A percentile compares a stretch with the other conserved stretches of the same genome.
Evolutionary conservation across 2,888 invertebrate genomes (phyloP).

Genomic region (Chloroclysta siterata): DNA sequence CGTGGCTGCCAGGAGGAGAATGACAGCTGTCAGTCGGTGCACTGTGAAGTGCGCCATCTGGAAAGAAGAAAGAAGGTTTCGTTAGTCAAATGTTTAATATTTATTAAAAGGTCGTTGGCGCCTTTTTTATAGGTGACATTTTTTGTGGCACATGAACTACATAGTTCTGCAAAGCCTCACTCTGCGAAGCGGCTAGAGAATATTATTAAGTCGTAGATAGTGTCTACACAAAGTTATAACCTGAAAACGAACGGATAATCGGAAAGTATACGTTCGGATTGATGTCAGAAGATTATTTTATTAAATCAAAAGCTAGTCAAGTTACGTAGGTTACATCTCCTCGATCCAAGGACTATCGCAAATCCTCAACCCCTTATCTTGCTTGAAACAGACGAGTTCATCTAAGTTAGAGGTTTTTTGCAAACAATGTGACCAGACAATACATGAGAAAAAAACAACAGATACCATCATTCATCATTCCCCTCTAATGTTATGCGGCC

Average conservation of each 20-base stretch:
- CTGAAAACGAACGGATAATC: too few species aligned
- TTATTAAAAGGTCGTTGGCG: background rate
- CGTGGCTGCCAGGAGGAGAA: slow-evolving; percentile 57
- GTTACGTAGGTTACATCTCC: too few species aligned
- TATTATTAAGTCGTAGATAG: too few species aligned
- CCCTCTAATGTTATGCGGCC: slow-evolving; percentile 24
- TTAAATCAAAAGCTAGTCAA: too few species aligned
- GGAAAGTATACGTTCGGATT: too few species aligned
- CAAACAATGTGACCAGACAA: slow-evolving; percentile 27
- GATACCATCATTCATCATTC: slow-evolving; percentile 9
- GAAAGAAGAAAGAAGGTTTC: slow-evolving; percentile 44
- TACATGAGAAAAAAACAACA: slow-evolving; percentile 16
- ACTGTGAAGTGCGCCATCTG: slow-evolving; percentile 72
- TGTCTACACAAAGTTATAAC: too few species aligned
- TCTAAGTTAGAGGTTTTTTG: slow-evolving; percentile 17
- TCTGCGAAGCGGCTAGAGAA: too few species aligned
- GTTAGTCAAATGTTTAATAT: slow-evolving; percentile 2
- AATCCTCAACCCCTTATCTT: background rate
- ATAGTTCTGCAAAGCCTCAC: too few species aligned
- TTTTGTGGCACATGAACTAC: too few species aligned
- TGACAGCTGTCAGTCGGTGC: slow-evolving; percentile 59
- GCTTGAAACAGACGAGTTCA: slow-evolving; percentile 12
- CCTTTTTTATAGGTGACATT: background rate
- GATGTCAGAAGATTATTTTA: too few species aligned
- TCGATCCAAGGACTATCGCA: background rate